Evolutionary conservation across 2,797 vertebrate species (phyloP).

Genomic region (Sebastes flavidus): DNA sequence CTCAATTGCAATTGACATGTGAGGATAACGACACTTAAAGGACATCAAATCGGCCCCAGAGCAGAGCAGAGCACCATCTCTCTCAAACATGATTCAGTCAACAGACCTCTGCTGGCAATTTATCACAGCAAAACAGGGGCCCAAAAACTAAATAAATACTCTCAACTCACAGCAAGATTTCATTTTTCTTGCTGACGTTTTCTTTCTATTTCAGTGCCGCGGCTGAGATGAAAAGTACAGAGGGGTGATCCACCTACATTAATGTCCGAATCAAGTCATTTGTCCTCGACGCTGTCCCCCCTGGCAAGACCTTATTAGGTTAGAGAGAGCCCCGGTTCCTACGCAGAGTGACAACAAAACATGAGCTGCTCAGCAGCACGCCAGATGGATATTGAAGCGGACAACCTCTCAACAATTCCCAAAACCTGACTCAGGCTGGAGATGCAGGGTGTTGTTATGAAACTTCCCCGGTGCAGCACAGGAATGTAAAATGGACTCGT

Average conservation of each 20-base stretch:
- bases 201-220: constrained; percentile 61
- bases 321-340: constrained; percentile 63
- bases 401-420: constrained; percentile 66
- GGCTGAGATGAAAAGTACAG: constrained; percentile 63
- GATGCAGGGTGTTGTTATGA: constrained; percentile 36
- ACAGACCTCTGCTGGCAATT: constrained; percentile 41
- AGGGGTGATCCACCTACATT: constrained; percentile 70
- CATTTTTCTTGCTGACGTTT: constrained; percentile 72
- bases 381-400: constrained; percentile 59
- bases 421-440: constrained; percentile 41
- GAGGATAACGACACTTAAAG: constrained; percentile 18
- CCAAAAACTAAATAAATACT: constrained; percentile 68
- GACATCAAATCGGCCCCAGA: constrained; percentile 14
- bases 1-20: constrained; percentile 24
- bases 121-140: constrained; percentile 47
- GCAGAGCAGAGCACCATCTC: constrained; percentile 18
- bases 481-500: constrained; percentile 30
- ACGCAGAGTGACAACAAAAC: constrained; percentile 66
- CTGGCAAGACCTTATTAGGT: constrained; percentile 75
- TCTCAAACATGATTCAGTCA: constrained; percentile 52
- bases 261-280: constrained; percentile 71
- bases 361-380: constrained; percentile 49
- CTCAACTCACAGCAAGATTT: constrained; percentile 42
- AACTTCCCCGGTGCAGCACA: constrained; percentile 30
- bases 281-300: constrained; percentile 65